Percentiles rank a stretch among this genome's conserved stretches.
These are phyloP conservation scores for Metallyticus violacea DNA, from an alignment of 2,888 invertebrate species.

Conservation along the genomic window DNA sequence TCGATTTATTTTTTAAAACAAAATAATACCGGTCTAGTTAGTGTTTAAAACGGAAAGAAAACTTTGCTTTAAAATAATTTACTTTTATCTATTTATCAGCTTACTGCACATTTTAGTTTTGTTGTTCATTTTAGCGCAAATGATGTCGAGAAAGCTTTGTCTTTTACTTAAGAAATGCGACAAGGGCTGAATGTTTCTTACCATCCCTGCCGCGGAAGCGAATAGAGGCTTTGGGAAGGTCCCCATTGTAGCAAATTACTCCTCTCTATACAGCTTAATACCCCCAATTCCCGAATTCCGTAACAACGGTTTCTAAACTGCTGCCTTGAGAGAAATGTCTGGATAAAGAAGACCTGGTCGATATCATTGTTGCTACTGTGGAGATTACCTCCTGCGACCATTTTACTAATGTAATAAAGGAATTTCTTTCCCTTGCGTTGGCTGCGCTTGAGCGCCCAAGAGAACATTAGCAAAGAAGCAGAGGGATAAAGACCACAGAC, in stretches of 20 bases:
- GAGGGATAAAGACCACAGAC: background rate
- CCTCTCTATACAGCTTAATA: background rate
- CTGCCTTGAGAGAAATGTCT: background rate
- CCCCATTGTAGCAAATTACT: background rate
- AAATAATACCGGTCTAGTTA: too few relatives aligned
- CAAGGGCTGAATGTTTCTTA: background rate
- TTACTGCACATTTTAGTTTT: too few relatives aligned
- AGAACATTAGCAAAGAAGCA: background rate
- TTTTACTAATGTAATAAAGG: background rate
- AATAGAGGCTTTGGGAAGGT: background rate
- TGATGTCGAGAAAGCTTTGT: background rate
- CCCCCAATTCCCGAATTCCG: background rate
- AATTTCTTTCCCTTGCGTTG: background rate
- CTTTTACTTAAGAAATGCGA: background rate
- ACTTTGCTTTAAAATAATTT: too few relatives aligned
- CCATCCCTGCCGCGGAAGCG: background rate
- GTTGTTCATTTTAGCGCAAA: too few relatives aligned
- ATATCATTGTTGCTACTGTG: background rate
- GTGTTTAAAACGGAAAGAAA: too few relatives aligned
- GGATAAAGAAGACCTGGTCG: background rate
- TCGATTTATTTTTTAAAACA: too few relatives aligned
- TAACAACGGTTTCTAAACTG: background rate
- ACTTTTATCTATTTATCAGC: too few relatives aligned
- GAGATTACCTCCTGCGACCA: background rate
- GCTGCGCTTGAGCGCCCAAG: background rate